Percentiles rank a stretch among this genome's conserved stretches.
Evolutionary conservation across 1,140 invertebrate genomes (phyloP).

Genomic region (Diprion similis): DNA sequence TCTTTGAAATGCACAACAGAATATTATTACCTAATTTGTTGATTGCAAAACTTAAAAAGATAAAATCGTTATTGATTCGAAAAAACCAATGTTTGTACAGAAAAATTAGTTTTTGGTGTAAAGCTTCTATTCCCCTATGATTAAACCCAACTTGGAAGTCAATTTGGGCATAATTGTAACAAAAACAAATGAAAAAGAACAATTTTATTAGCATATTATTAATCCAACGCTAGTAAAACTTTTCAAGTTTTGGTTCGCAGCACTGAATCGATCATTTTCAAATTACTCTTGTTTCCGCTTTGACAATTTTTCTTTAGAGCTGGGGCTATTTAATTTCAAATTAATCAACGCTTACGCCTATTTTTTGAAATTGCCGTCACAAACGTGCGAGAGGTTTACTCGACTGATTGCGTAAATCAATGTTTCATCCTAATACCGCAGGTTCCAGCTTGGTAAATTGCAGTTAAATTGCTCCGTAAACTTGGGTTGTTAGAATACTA

Average conservation of each 20-base stretch:
- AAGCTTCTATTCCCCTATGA: conserved; percentile 25
- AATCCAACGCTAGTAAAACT: no score
- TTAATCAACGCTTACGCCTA: background rate
- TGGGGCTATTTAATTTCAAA: background rate
- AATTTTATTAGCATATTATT: no score
- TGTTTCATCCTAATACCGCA: no score
- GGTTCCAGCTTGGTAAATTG: no score
- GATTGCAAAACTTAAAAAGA: background rate
- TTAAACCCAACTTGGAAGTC: background rate
- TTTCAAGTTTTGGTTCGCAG: no score
- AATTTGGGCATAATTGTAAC: background rate
- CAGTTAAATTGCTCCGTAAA: no score
- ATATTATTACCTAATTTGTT: background rate
- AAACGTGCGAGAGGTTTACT: no score
- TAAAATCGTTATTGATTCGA: background rate
- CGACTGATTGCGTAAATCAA: no score
- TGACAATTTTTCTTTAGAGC: background rate
- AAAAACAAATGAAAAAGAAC: no score
- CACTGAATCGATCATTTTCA: no score
- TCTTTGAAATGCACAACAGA: background rate
- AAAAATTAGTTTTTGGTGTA: conserved; percentile 45
- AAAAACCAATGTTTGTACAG: background rate
- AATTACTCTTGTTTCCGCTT: background rate
- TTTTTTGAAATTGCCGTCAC: no score
- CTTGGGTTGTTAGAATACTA: no score